These are phyloP conservation scores for Blera fallax DNA, from an alignment of 2,888 invertebrate genomes.

Conservation along the genomic window DNA sequence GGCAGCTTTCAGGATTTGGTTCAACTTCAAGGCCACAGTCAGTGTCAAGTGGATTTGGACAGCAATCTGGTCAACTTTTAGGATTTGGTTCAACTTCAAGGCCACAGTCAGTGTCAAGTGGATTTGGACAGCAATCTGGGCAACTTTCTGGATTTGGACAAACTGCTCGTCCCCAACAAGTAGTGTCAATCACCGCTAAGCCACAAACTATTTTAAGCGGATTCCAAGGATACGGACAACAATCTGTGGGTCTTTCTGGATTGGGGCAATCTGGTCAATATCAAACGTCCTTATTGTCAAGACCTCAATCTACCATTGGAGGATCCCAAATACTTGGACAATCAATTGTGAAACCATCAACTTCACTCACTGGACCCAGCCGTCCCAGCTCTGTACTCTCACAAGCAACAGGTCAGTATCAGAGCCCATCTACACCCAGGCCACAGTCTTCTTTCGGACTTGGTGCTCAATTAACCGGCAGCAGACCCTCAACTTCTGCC, in stretches of 20 bases:
- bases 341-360: neutral
- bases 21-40: neutral
- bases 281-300: neutral
- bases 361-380: neutral
- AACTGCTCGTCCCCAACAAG: neutral
- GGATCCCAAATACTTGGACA: neutral
- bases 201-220: neutral
- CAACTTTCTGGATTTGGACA: neutral
- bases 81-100: neutral
- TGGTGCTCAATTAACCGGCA: no score
- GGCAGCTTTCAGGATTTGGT: neutral
- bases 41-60: neutral
- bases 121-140: neutral
- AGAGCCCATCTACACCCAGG: neutral
- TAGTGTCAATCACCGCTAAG: constrained; percentile 1
- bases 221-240: neutral
- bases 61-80: neutral
- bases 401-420: no score
- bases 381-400: neutral
- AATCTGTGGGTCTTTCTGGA: neutral
- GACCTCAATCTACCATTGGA: neutral
- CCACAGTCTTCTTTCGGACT: neutral
- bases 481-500: neutral
- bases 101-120: neutral
- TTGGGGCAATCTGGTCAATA: neutral